phyloP scores from a whole-genome alignment of 2,888 invertebrate genomes.

The Hydrotaea diabolus region DNA sequence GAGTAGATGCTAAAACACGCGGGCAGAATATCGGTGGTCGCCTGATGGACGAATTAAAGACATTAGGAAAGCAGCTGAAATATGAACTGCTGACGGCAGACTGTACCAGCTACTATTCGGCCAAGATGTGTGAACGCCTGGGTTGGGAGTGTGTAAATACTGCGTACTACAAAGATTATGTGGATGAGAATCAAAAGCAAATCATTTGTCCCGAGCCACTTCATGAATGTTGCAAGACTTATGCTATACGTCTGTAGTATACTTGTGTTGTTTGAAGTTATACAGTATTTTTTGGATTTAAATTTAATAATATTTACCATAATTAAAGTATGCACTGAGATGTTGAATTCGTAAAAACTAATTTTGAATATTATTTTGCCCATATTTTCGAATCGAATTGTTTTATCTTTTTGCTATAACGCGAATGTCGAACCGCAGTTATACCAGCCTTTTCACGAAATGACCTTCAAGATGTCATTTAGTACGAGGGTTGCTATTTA shows the following conservation, averaged over 20 bases:
- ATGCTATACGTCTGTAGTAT: conserved; percentile 69
- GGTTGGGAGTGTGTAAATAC: conserved; percentile 73
- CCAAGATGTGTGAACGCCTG: conserved; percentile 72
- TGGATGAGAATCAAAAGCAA: conserved; percentile 71
- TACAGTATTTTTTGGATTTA: no score
- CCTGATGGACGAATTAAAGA: conserved; percentile 71
- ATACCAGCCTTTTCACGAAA: no score
- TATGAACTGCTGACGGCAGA: conserved; percentile 74
- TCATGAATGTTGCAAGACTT: conserved; percentile 75
- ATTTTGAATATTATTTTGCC: no score
- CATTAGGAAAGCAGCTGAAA: conserved; percentile 69
- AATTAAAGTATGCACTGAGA: no score
- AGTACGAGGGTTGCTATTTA: no score
- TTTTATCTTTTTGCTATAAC: no score
- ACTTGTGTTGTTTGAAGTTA: not conserved
- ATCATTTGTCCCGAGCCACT: conserved; percentile 74
- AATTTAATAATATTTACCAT: no score
- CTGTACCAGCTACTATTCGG: conserved; percentile 77
- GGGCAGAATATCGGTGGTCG: conserved; percentile 74
- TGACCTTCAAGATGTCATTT: no score
- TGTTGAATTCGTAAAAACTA: no score
- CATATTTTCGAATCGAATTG: no score
- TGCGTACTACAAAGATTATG: conserved; percentile 73
- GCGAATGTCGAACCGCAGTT: no score
- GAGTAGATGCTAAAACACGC: conserved; percentile 72